phyloP scores from a whole-genome alignment of 2,797 vertebrate genomes.

The Leptatherina wallacei region DNA sequence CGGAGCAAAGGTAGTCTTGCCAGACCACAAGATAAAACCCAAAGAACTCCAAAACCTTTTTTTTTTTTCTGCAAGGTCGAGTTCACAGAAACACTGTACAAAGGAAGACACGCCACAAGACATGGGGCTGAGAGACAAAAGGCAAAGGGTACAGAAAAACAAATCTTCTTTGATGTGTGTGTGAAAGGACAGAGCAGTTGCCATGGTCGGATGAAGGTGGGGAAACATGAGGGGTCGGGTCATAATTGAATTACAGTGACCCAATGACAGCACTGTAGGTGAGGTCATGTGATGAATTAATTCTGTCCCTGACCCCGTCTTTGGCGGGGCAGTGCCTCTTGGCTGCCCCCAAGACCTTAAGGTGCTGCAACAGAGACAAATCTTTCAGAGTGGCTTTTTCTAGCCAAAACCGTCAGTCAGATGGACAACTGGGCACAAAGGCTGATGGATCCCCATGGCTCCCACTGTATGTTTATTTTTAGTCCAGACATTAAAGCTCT shows the following conservation, averaged over 20 bases:
- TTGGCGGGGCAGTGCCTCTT: conserved; percentile 51
- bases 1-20: conserved; percentile 28
- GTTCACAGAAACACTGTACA: conserved; percentile 38
- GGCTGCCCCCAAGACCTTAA: conserved; percentile 50
- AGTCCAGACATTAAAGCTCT: conserved; percentile 27
- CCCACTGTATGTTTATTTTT: conserved; percentile 42
- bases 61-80: conserved; percentile 53
- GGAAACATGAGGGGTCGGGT: conserved; percentile 48
- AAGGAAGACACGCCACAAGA: conserved; percentile 37
- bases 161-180: conserved; percentile 52
- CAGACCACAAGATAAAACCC: conserved; percentile 23
- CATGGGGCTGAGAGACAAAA: conserved; percentile 33
- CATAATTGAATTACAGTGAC: conserved; percentile 90
- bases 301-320: conserved; percentile 80
- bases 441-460: conserved; percentile 26
- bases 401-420: conserved; percentile 55
- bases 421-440: conserved; percentile 54
- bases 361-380: conserved; percentile 50
- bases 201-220: conserved; percentile 12
- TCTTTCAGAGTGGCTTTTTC: conserved; percentile 55
- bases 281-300: conserved; percentile 86
- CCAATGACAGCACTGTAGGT: conserved; percentile 85
- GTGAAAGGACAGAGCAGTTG: conserved; percentile 48
- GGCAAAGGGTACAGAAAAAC: conserved; percentile 60
- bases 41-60: conserved; percentile 37